Conservation (phyloP, 2,888 invertebrate genomes). For the Callosobruchus maculatus region DNA sequence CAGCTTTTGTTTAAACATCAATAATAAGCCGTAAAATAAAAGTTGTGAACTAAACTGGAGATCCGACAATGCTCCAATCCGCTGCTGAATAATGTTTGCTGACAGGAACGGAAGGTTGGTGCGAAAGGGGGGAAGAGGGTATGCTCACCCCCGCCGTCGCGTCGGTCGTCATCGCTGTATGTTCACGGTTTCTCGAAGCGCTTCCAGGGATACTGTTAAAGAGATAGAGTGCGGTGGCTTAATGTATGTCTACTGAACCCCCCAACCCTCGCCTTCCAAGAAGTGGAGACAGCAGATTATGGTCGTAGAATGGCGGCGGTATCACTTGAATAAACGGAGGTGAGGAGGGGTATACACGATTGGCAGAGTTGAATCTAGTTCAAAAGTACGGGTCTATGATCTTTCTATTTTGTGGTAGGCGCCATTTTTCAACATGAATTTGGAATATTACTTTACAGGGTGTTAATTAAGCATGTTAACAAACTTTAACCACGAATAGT, state of each 20-base stretch:
- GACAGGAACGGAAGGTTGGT: not conserved
- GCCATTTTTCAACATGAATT: too few species aligned
- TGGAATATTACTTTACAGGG: too few species aligned
- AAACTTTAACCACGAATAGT: too few species aligned
- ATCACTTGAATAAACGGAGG: not conserved
- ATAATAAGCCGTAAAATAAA: not conserved
- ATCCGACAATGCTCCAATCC: not conserved
- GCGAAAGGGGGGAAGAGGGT: not conserved
- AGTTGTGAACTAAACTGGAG: not conserved
- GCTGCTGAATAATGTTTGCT: not conserved
- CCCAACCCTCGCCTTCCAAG: not conserved
- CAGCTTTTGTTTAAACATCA: too few species aligned
- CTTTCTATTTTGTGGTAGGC: too few species aligned
- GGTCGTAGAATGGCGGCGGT: not conserved
- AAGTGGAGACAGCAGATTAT: not conserved
- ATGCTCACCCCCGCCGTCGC: not conserved
- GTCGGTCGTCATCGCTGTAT: slow-evolving; percentile 20
- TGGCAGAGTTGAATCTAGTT: too few species aligned
- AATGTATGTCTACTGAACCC: slow-evolving; percentile 4
- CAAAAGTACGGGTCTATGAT: too few species aligned
- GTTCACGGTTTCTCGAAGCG: slow-evolving; percentile 43
- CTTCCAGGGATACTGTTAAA: not conserved
- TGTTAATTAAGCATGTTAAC: too few species aligned
- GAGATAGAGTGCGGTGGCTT: not conserved
- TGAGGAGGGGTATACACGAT: not conserved